Evolutionary conservation across 2,797 vertebrate genomes (phyloP), one percentile per base, ranked within the genome.

Genomic region (Labeo calbasu): DNA sequence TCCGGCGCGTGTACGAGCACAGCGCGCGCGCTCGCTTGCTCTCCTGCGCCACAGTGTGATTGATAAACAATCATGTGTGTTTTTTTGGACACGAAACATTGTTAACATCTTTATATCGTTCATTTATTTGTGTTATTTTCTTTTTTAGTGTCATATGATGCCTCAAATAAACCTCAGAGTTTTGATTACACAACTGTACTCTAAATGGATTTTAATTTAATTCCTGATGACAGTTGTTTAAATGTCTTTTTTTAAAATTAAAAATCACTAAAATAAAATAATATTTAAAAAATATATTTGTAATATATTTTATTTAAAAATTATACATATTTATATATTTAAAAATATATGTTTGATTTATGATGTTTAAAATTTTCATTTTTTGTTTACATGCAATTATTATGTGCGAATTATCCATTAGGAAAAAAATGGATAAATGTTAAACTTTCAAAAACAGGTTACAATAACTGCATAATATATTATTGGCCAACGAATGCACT

Each of bases 21-120:
- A 48, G 19, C 50, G 43, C 57, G 40, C 48, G 72, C 21, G 17
- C 72, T 46, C 63, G 63, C 25, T 61, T 21, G 50, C 21, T 23
- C 48, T 69, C 48, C 82, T 83, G 82, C 72, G 63, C 73, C 82
- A 83, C 61, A 48, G 15, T 46, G 59, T 28, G n/a, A 65, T 4
- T 32, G 63, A 80, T 36, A 57, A 53, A 46, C 43, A 50, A 63
- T 63, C 5, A 9, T 57, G 13, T 55, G 11, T 55, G 2, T 53
- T 53, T 53, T 32, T 75, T 76, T 59, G 4, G 1, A 59, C 21
- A 77, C 36, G 8, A 40, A 77, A 77, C 36, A 40, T 21, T 19
- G 13, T 25, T 72, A 21, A 15, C 17, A 17, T 59, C 17, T 12
- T 19, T 32, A 5, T 32, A 40, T 66, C 40, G 46, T 25, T 17